A percentile compares a stretch with the other conserved stretches of the same genome.
Evolutionary conservation across 2,888 invertebrate species (phyloP).

Genomic region (Laothoe populi): DNA sequence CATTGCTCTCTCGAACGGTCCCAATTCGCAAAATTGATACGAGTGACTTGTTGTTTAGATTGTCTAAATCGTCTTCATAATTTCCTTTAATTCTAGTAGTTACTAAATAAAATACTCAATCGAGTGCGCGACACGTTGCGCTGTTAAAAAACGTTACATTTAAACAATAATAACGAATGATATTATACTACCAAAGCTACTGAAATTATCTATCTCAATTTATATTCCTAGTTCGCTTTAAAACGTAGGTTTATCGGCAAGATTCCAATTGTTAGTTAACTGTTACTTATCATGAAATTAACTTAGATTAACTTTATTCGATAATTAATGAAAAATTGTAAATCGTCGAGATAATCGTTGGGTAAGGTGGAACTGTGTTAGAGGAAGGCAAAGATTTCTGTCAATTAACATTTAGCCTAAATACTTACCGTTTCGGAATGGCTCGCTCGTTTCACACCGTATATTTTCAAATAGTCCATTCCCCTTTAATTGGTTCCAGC

Average conservation of each 20-base stretch:
- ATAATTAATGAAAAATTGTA: constrained; percentile 19
- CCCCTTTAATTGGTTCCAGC: constrained; percentile 43
- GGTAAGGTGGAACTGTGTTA: constrained; percentile 82
- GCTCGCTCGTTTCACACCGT: constrained; percentile 37
- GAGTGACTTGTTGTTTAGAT: constrained; percentile 45
- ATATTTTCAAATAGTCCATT: constrained; percentile 34
- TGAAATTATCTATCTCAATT: constrained; percentile 82
- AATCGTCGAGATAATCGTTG: constrained; percentile 67
- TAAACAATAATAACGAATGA: constrained; percentile 57
- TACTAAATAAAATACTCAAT: constrained; percentile 66
- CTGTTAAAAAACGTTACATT: constrained; percentile 18
- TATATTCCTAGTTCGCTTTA: constrained; percentile 84
- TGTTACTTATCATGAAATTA: constrained; percentile 70
- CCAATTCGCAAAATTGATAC: constrained; percentile 37
- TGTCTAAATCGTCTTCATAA: constrained; percentile 47
- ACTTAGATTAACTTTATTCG: constrained; percentile 59
- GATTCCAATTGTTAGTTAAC: constrained; percentile 78
- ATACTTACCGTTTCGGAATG: constrained; percentile 62
- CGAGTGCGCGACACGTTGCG: constrained; percentile 38
- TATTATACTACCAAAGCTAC: constrained; percentile 82
- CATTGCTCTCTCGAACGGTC: constrained; percentile 59
- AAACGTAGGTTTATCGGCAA: constrained; percentile 80
- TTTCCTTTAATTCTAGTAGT: constrained; percentile 53
- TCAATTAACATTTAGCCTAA: constrained; percentile 60
- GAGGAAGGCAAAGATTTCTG: constrained; percentile 59